phyloP scores from a whole-genome alignment of 2,888 invertebrate genomes.

The Aphodius sticticus region DNA sequence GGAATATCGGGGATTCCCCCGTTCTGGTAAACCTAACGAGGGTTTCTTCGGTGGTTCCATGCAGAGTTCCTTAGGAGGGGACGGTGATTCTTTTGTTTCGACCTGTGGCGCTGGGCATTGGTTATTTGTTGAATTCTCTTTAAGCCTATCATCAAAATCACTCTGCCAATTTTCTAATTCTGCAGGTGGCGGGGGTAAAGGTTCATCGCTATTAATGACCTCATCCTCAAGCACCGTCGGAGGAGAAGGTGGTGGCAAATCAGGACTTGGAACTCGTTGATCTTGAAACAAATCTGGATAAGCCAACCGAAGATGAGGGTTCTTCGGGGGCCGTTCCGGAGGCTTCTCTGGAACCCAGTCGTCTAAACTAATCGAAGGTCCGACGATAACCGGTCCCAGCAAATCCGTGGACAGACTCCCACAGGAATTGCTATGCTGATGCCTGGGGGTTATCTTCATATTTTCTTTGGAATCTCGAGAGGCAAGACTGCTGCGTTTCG shows the following conservation, averaged over 20 bases:
- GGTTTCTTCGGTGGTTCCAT: slow-evolving; percentile 30
- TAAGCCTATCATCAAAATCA: slow-evolving; percentile 51
- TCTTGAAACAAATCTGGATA: slow-evolving; percentile 61
- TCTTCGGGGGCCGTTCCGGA: slow-evolving; percentile 81
- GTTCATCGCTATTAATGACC: slow-evolving; percentile 68
- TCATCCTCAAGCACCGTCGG: slow-evolving; percentile 68
- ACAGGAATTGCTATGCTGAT: slow-evolving; percentile 68
- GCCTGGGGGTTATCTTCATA: slow-evolving; percentile 57
- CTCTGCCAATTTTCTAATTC: slow-evolving; percentile 59
- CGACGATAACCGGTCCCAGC: slow-evolving; percentile 69
- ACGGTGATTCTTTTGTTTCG: slow-evolving; percentile 42
- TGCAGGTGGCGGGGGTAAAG: slow-evolving; percentile 72
- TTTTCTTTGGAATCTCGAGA: slow-evolving; percentile 51
- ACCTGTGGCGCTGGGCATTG: slow-evolving; percentile 55
- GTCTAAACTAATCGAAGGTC: slow-evolving; percentile 69
- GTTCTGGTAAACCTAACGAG: slow-evolving; percentile 44
- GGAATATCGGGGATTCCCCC: slow-evolving; percentile 42
- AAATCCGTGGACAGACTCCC: slow-evolving; percentile 67
- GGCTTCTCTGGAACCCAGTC: slow-evolving; percentile 79
- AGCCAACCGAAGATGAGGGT: slow-evolving; percentile 68
- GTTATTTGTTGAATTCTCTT: slow-evolving; percentile 47
- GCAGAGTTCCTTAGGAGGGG: slow-evolving; percentile 18
- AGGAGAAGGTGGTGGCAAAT: slow-evolving; percentile 70
- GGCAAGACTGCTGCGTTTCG: slow-evolving; percentile 59
- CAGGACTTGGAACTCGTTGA: slow-evolving; percentile 67